Base-by-base conservation (phyloP, 1,140 invertebrate genomes). In the Saccostrea echinata region DNA sequence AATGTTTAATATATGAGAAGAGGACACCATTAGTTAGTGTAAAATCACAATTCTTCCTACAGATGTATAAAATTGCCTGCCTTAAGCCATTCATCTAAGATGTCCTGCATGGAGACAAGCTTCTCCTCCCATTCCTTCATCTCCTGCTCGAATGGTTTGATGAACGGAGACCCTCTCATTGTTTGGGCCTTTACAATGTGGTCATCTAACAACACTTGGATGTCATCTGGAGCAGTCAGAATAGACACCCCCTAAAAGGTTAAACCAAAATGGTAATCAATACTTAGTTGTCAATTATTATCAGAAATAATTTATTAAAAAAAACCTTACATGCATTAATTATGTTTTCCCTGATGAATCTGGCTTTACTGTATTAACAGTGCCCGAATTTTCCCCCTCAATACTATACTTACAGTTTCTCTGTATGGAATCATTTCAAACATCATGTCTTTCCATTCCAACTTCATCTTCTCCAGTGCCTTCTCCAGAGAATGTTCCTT, bases 371-470 rank as follows among this genome's bases (percentile, higher is more conserved):
- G 43, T 43, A 3, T 43, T 43, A 3, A 43, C 1, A 43, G 2
- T 43, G 35, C 1, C 6, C 51, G 8, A 12, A 80, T 18, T 33
- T 4, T 80, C 30, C 27, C 35, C 13, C 21, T 33, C 21, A 80
- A 33, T 27, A 33, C 9, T 43, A 8, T 80, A 93, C 92, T 93
- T 91, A 95, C 95, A 11, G 95, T 94, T 89, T 96, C 95, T 95
- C 97, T 96, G 95, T 97, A 98, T 57, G 92, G 89, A 81, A 94
- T 91, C 83, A 95, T 91, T 71, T 95, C 94, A 94, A 95, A 95
- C 21, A 64, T 84, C 88, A 95, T 92, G 51, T 94, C 93, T 85
- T 95, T 93, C 95, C 95, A 95, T 91, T 95, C 95, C 86, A 92
- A 88, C 89, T 95, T 95, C 95, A 95, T 95, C 93, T 95, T 95